Conservation (phyloP, 2,113 vertebrate species). For the Sinocyclocheilus anophthalmus region DNA sequence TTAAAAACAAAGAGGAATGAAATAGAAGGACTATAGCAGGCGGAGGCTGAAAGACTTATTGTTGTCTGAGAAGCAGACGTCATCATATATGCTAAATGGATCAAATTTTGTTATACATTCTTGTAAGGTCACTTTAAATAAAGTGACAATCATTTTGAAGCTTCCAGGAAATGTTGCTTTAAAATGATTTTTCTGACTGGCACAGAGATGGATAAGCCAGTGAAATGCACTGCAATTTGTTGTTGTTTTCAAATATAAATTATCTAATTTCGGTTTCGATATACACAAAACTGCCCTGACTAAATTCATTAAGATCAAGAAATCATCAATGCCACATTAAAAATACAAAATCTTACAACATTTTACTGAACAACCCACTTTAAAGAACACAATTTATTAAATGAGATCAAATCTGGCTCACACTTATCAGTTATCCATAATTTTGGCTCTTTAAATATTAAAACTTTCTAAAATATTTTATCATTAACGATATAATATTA, state of each 20-base stretch:
- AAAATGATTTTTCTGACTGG: not conserved
- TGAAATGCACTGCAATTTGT: not conserved
- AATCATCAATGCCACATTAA: not conserved
- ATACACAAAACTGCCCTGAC: not conserved
- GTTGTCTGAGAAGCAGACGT: constrained; percentile 18
- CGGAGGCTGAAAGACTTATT: not conserved
- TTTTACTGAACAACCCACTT: not conserved
- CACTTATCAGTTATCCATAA: not conserved
- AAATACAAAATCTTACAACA: not conserved
- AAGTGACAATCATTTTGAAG: constrained; percentile 19
- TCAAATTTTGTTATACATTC: not conserved
- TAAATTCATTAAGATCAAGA: not conserved
- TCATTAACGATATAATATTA: not conserved
- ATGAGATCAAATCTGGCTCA: no score
- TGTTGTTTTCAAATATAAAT: no score
- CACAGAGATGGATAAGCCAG: not conserved
- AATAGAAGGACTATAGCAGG: not conserved
- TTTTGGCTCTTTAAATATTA: not conserved
- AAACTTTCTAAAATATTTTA: not conserved
- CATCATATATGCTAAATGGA: constrained; percentile 17
- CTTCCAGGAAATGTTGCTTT: not conserved
- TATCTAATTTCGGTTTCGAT: not conserved
- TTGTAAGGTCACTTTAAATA: constrained; percentile 6
- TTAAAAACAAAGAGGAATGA: constrained; percentile 28
- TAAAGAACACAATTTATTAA: not conserved